Percentiles rank a stretch among this genome's conserved stretches.
Conservation (phyloP, 2,797 vertebrate species). For the Neosilurus hyrtlii region DNA sequence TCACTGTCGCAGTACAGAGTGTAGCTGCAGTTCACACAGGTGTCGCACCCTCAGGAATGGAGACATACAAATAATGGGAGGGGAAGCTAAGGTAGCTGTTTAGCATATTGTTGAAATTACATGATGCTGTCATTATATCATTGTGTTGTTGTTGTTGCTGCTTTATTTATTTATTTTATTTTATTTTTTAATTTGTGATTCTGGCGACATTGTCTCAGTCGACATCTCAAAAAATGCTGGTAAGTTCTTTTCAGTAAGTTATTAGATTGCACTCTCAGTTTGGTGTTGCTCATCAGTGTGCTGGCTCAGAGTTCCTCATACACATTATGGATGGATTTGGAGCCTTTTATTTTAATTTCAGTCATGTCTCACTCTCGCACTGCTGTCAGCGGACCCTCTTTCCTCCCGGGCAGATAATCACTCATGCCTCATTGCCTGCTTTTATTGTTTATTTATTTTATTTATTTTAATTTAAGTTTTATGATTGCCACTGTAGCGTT, state of each 20-base stretch:
- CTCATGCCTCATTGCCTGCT: constrained; percentile 42
- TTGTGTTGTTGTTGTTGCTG: constrained; percentile 43
- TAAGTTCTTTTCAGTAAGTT: constrained; percentile 60
- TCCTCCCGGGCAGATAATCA: neutral
- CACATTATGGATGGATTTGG: constrained; percentile 46
- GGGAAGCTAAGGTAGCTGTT: constrained; percentile 23
- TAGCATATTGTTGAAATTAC: constrained; percentile 56
- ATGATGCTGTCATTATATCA: constrained; percentile 57
- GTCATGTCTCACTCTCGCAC: constrained; percentile 48
- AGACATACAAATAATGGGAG: constrained; percentile 28
- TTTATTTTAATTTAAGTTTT: neutral
- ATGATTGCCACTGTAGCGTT: constrained; percentile 5
- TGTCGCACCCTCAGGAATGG: neutral
- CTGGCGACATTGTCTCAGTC: constrained; percentile 60
- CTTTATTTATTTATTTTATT: constrained; percentile 46
- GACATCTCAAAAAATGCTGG: constrained; percentile 64
- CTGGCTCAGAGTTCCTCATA: constrained; percentile 50
- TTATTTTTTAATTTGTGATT: constrained; percentile 56
- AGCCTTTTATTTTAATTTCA: constrained; percentile 1
- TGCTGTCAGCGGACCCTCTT: neutral
- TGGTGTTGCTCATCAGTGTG: constrained; percentile 44
- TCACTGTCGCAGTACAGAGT: constrained; percentile 16
- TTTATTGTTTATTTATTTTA: neutral
- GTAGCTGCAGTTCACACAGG: neutral
- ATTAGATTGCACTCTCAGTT: constrained; percentile 35